Base-by-base conservation (phyloP, 2,113 vertebrate species). In the Amia ocellicauda region DNA sequence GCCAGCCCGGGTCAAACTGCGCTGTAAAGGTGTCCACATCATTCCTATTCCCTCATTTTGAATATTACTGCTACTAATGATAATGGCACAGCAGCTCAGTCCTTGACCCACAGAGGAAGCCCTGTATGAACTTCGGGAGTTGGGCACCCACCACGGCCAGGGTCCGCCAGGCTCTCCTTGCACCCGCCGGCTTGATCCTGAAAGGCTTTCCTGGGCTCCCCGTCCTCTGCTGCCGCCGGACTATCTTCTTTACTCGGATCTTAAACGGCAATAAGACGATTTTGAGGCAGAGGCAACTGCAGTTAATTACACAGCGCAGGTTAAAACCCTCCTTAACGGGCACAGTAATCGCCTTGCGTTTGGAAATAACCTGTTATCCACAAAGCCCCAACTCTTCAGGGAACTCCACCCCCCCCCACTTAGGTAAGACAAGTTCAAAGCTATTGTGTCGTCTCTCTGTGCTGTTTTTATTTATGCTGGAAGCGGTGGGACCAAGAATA, bases 141-240 rank as follows among this genome's bases (percentile, higher is more conserved):
- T 10, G 31, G 31, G 31, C 31, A 10, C 81, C 80, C 80, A 98
- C 95, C 94, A 71, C 92, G 86, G 54, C 90, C 91, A 49, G 83
- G 74, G 68, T 92, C 83, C 84, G 91, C 85, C 66, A 89, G 86
- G 83, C 88, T 91, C 74, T 92, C 80, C 74, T 92, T 94, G 20
- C 86, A 78, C 74, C 76, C 70, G 58, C 77, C 86, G 88, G 86
- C 91, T 74, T 86, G 92, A 80, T 92, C 92, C 81, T 89, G 91
- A 68, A 88, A 89, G 69, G 88, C 78, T 89, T 94, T 91, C 79
- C 88, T 93, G 58, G 82, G 79, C 80, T 96, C 95, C 67, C 91
- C 80, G 81, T 98, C 96, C 73, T 97, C 95, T 20, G 92, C 90
- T 16, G 92, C 87, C 14, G 86, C 73, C 55, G 86, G 80, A 74